Evolutionary conservation across 1,140 invertebrate genomes (phyloP).

Genomic region (Yoshiicerus persimilis): DNA sequence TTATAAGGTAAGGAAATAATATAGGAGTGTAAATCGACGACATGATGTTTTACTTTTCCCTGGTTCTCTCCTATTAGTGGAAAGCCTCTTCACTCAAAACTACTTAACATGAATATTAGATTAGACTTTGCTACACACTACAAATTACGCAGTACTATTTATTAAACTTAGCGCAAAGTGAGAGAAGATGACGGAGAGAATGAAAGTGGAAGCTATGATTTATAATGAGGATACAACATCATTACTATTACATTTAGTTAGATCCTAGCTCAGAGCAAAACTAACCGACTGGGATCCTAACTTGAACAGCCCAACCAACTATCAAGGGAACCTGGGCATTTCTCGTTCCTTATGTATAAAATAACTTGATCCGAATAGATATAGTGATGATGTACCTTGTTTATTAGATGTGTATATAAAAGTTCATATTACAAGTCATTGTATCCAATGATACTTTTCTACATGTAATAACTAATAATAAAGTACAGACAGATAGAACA

Average conservation of each 20-base stretch:
- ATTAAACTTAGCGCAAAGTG: not conserved
- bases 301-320: not conserved
- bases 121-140: not conserved
- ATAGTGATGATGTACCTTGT: not conserved
- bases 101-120: conserved; percentile 3
- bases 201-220: not conserved
- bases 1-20: not conserved
- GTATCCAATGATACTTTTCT: not conserved
- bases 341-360: not conserved
- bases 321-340: not conserved
- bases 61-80: not conserved
- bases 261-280: not conserved
- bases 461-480: not conserved
- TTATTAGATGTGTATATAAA: not conserved
- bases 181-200: not conserved
- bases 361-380: not conserved
- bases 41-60: not conserved
- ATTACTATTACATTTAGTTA: not conserved
- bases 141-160: not conserved
- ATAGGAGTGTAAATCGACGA: not conserved
- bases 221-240: not conserved
- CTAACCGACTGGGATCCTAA: not conserved
- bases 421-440: not conserved
- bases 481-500: not conserved
- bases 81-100: not conserved